Evolutionary conservation across 2,888 invertebrate genomes (phyloP), one percentile per base, ranked within the genome.

Genomic region (Cerastoderma edule): DNA sequence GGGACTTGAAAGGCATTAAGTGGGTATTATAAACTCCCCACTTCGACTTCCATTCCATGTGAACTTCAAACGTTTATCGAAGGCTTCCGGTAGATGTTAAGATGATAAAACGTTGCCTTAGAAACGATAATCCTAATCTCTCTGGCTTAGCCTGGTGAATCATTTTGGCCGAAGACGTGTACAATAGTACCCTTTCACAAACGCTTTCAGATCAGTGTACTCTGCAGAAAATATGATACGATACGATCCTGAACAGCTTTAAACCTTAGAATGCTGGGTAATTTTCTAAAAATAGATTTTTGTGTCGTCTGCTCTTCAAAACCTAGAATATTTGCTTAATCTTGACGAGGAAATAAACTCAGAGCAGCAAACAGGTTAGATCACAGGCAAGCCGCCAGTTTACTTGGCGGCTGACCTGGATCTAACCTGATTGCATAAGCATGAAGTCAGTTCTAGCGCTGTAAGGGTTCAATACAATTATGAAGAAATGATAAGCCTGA

Each of bases 51-150:
- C 50, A 22, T 10, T 50, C 50, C n/a, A 50, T 50, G 50, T 39
- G 50, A n/a, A 50, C 50, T 50, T 50, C 50, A 50, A 50, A 50
- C n/a, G 50, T 50, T 50, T 24, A 5, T 50, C 24, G 50, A 50
- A 22, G 22, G 24, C 16, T 10, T 24, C 22, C 50, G 22, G 16
- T n/a, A 22, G 5, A n/a, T 50, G 50, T 50, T 50, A 50, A 19
- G 50, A 50, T 24, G 50, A 50, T 50, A 24, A 50, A 19, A 50
- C 24, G 50, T 50, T 50, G 24, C 50, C 50, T 24, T 50, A 27
- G 50, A 50, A 50, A 50, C 50, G 22, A 22, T 50, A 50, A 50
- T 50, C 22, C 19, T 13, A n/a, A 50, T 50, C 24, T 22, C 10
- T 50, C 10, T 2, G 8, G 5, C 5, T 10, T 50, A 1, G 16